Evolutionary conservation across 2,797 vertebrate genomes (phyloP), one percentile per base, ranked within the genome.

Genomic region (Megaceryle alcyon): DNA sequence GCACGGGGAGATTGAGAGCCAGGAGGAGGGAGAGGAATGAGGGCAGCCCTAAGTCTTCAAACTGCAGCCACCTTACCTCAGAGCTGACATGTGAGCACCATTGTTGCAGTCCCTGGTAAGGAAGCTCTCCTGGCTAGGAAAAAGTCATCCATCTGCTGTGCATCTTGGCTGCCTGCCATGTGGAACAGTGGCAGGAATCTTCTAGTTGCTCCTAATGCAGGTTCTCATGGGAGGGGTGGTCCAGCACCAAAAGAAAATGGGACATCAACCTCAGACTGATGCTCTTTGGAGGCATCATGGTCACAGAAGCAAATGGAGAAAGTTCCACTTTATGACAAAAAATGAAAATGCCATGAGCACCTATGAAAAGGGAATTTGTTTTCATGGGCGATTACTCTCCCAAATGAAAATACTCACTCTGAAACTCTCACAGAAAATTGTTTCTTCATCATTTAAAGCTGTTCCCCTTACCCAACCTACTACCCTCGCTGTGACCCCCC

Each of bases 241-340:
- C 39, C 31, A 56, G 60, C 14, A 10, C 23, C 26, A 53, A 53
- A 72, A 43, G 10, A 46, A 82, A 73, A 54, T 17, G 23, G 39
- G 35, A 61, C 23, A 60, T 44, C 28, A 71, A 26, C 7, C 31
- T 46, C 13, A 12, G 65, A 49, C 68, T 0, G 0, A 1, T 0
- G 23, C 29, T 85, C 39, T 84, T 73, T 13, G 14, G 57, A 83
- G 61, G 13, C 7, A 3, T 59, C 23, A 9, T 1, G 12, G 53
- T 44, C 64, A 75, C 26, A 51, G 25, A 17, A 31, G 21, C 26
- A 75, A 70, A 35, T 4, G 4, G 35, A 87, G 20, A 7, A 37
- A 35, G 12, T 59, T 80, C 10, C 9, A 9, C 11, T 79, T 82
- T 78, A 89, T 88, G 70, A 16, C 43, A 44, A 66, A 81, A 92